Evolutionary conservation across 2,113 vertebrate species (phyloP), one percentile per base, ranked within the genome.

Genomic region (Orthonyx spaldingii): DNA sequence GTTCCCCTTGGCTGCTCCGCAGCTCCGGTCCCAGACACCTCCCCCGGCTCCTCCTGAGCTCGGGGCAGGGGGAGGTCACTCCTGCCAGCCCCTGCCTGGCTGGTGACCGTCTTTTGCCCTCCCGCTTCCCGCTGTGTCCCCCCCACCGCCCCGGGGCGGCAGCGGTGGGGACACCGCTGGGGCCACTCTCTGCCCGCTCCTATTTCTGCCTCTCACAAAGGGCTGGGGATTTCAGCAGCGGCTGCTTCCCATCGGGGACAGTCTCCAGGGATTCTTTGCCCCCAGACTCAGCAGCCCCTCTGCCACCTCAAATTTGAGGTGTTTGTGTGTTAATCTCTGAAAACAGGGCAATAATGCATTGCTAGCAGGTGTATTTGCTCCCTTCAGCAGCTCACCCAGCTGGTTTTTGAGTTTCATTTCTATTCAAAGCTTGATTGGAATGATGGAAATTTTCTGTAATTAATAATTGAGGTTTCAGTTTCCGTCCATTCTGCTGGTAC

Each of bases 1-100:
- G 96, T 95, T 97, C 95, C 93, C 91, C 94, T 97, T 97, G 93
- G 86, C 92, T 94, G 95, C 69, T 91, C 92, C 61, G 95, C 94
- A 30, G 94, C 87, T 76, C 68, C 23, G 80, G 90, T 69, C 72
- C 94, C 93, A 92, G 84, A 86, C 93, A 93, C 96, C 96, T 95
- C 96, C 85, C 84, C 89, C 90, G 49, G 84, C 87, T 81, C 90
- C 94, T 94, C 90, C 93, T 82, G 92, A 89, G 90, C 53, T 79
- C 81, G 89, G 95, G 96, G 87, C 89, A 83, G 80, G 71, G 88
- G 78, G 71, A 84, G 93, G 71, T 55, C 93, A 95, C 77, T 74
- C 16, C 84, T 96, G 93, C 86, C 94, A 90, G 69, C 80, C 42
- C 21, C 35, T 63, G 68, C 89, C 52, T 81, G 75, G 39, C 65